phyloP scores from a whole-genome alignment of 35 echinoderm and acorn worm species.

The Nesometra sesokonis region DNA sequence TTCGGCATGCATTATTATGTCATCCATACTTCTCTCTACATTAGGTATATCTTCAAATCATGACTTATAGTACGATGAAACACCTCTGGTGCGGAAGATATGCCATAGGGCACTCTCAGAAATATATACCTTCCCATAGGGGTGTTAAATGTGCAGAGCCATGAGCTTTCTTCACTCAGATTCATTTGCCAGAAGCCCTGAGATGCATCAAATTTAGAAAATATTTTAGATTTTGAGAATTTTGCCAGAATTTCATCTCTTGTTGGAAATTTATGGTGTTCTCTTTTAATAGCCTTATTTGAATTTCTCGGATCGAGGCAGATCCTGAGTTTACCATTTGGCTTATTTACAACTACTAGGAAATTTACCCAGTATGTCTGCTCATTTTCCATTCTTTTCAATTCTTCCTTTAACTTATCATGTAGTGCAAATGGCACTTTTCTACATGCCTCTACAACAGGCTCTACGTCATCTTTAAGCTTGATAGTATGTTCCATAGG shows the following conservation, averaged over 20 bases:
- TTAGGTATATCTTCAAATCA: constrained; percentile 23
- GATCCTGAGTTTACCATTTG: constrained; percentile 20
- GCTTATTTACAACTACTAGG: constrained; percentile 29
- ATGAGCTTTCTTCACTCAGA: constrained; percentile 20
- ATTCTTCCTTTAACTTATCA: constrained; percentile 29
- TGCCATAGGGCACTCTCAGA: neutral
- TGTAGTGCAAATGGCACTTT: too few relatives aligned
- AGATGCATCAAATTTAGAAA: constrained; percentile 34
- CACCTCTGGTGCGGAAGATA: constrained; percentile 31
- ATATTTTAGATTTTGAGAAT: constrained; percentile 9
- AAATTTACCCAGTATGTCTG: constrained; percentile 51
- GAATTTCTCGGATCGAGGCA: neutral
- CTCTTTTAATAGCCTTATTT: too few relatives aligned
- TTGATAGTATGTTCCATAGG: too few relatives aligned
- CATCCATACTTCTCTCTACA: constrained; percentile 15
- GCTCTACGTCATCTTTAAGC: too few relatives aligned
- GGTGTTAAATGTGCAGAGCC: constrained; percentile 31
- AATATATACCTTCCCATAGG: constrained; percentile 27
- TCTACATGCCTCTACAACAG: too few relatives aligned
- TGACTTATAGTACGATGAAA: constrained; percentile 20
- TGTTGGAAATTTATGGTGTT: neutral
- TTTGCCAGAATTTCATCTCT: neutral
- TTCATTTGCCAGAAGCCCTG: constrained; percentile 22
- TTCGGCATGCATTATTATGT: constrained; percentile 8
- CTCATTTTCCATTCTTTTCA: constrained; percentile 19